Base-by-base conservation (phyloP, 1,140 invertebrate genomes). In the Plectrocnemia conspersa region DNA sequence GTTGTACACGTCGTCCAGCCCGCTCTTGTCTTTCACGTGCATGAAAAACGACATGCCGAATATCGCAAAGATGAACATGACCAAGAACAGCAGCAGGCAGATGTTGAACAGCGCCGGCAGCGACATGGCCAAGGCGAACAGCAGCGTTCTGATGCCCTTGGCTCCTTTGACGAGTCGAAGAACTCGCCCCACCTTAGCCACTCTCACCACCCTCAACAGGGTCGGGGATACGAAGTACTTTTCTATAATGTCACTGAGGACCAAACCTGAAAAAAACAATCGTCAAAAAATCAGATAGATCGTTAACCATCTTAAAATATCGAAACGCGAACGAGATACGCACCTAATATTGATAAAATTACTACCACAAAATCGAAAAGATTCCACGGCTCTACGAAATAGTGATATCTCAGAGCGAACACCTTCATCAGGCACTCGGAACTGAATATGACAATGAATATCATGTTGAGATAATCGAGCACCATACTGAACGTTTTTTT, bases 41-140 rank as follows among this genome's bases (percentile, higher is more conserved):
- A 95, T 97, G 77, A 98, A 98, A 80, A 98, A 98, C 38, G 93
- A 97, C 95, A 98, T 98, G 56, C 96, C 95, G 73, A 98, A 97
- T 67, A 97, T 97, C 64, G 94, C 93, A 73, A 97, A 98, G 73
- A 98, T 98, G 77, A 98, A 98, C 91, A 98, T 97, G 63, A 98
- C 93, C 63, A 98, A 81, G 75, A 97, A 97, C 61, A 98, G 84
- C 64, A 98, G 81, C 65, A 98, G 83, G 71, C 94, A 97, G 75
- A 98, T 98, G 79, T 98, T 98, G 81, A 98, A 97, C 42, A 98
- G 83, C 57, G 95, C 96, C 62, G 94, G 95, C 68, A 98, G 79
- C 64, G 94, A 97, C 88, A 98, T 98, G 64, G 94, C 94, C 67
- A 99, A 77, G 57, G 95, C 96, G 73, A 98, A 98, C 50, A 99